Percentiles rank a stretch among this genome's conserved stretches.
These are phyloP conservation scores for Polietes domitor DNA, from an alignment of 2,888 invertebrate species.

Conservation along the genomic window DNA sequence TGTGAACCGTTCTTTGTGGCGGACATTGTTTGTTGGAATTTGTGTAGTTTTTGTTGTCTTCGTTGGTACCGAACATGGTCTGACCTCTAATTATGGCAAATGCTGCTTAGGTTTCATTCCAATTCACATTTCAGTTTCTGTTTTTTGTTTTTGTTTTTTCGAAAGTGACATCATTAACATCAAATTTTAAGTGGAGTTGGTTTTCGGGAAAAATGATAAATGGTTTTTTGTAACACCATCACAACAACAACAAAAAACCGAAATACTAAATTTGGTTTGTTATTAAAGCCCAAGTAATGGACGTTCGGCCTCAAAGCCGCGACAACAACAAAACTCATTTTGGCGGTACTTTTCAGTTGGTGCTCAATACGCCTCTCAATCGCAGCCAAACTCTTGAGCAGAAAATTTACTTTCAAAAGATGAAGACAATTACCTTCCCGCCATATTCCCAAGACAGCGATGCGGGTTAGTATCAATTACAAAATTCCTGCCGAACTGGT, in stretches of 20 bases:
- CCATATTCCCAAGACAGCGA: constrained; percentile 15
- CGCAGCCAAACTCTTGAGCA: neutral
- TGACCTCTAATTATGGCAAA: constrained; percentile 60
- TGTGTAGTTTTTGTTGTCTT: neutral
- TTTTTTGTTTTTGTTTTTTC: constrained; percentile 23
- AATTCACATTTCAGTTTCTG: neutral
- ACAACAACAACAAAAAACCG: neutral
- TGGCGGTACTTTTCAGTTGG: constrained; percentile 2
- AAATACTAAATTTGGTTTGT: constrained; percentile 7
- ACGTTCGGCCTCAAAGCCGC: neutral
- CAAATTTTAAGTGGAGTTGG: constrained; percentile 34
- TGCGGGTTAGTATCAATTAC: constrained; percentile 67
- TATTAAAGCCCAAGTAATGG: neutral
- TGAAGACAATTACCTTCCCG: constrained; percentile 24
- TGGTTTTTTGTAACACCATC: constrained; percentile 24
- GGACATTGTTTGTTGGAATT: neutral
- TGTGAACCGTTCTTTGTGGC: constrained; percentile 9
- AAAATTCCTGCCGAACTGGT: constrained; percentile 68
- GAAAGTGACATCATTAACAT: constrained; percentile 60
- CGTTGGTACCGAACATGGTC: constrained; percentile 1
- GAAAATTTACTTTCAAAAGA: constrained; percentile 17
- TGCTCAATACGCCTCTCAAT: neutral
- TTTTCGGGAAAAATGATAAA: constrained; percentile 46
- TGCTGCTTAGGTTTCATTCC: constrained; percentile 25
- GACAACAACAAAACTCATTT: neutral